Conservation (phyloP, 2,113 vertebrate genomes). For the Tachycineta bicolor region DNA sequence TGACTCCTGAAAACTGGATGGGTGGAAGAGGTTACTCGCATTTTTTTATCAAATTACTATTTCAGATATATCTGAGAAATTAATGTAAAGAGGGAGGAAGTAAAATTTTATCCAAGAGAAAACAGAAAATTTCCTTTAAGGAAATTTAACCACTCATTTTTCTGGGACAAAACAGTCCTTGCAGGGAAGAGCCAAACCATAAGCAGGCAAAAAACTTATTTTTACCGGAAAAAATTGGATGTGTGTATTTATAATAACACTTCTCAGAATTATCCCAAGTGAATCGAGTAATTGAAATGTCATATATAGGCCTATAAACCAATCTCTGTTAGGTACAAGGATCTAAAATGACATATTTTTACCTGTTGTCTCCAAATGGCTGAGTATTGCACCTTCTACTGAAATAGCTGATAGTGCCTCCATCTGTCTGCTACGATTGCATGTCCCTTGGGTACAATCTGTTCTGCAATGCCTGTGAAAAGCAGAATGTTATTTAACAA, state of each 20-base stretch:
- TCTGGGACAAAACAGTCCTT: neutral
- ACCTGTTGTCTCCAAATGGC: neutral
- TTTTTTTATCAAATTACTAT: neutral
- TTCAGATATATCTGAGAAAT: neutral
- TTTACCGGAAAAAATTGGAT: neutral
- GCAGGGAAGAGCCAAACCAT: neutral
- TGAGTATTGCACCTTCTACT: neutral
- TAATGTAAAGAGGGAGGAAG: neutral
- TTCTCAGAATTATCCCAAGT: neutral
- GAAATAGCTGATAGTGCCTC: neutral
- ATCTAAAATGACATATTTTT: neutral
- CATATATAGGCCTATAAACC: neutral
- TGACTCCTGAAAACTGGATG: neutral
- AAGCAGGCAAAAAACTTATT: neutral
- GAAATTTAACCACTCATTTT: neutral
- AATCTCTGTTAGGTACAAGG: neutral
- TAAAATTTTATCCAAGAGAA: neutral
- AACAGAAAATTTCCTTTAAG: neutral
- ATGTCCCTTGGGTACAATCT: neutral
- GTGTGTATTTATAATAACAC: neutral
- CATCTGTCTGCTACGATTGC: neutral
- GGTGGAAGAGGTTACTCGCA: neutral
- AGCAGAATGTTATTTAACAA: neutral
- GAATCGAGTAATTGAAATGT: neutral
- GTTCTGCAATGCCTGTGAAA: neutral